Evolutionary conservation across 2,888 invertebrate species (phyloP).

Genomic region (Oscheius sp.): DNA sequence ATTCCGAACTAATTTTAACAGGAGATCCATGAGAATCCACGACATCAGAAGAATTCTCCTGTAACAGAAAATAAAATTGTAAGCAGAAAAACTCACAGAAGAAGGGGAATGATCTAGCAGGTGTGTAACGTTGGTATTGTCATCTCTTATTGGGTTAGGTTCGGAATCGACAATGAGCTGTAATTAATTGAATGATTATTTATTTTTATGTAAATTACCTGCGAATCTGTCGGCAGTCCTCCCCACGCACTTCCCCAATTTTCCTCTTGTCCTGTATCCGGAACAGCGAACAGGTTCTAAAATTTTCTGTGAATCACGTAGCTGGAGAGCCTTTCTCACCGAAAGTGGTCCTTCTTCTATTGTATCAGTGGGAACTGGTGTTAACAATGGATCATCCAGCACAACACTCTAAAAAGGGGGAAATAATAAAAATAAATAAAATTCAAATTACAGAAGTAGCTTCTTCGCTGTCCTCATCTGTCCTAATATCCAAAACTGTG

Average conservation of each 20-base stretch:
- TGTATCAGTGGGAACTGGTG: conserved; percentile 15
- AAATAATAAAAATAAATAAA: neutral
- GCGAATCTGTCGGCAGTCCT: conserved; percentile 12
- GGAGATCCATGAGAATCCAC: conserved; percentile 29
- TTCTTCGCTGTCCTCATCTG: conserved; percentile 31
- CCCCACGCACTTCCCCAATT: conserved; percentile 28
- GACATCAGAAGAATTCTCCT: conserved; percentile 29
- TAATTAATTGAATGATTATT: conserved; percentile 2
- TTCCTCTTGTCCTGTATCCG: conserved; percentile 27
- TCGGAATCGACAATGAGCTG: conserved; percentile 63
- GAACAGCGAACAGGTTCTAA: conserved; percentile 18
- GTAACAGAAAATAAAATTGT: neutral
- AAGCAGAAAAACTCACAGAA: conserved; percentile 41
- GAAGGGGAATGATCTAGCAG: conserved; percentile 62
- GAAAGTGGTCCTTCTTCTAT: neutral
- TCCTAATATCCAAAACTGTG: conserved; percentile 48
- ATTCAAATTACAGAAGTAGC: conserved; percentile 1
- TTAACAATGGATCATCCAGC: conserved; percentile 20
- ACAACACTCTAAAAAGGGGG: conserved; percentile 16
- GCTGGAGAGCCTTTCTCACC: neutral
- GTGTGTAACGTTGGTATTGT: conserved; percentile 47
- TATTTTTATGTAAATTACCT: neutral
- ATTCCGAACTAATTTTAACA: conserved; percentile 5
- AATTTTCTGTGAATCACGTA: neutral
- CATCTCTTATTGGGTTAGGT: conserved; percentile 67